Evolutionary conservation across 2,888 invertebrate species (phyloP), one percentile per base, ranked within the genome.

Genomic region (Nipponacmea schrenckii): DNA sequence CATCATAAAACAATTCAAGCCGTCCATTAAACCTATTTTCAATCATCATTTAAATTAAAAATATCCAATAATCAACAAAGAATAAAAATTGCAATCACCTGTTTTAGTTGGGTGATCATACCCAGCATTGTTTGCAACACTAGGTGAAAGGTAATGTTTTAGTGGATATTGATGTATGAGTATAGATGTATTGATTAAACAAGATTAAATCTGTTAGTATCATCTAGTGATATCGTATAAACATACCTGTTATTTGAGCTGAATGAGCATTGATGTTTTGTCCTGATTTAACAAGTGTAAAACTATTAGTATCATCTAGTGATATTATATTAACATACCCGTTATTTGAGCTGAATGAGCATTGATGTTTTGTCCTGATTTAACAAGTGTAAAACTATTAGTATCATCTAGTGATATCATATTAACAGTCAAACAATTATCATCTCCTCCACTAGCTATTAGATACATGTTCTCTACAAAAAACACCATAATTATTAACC

Each of bases 371-470:
- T 69, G 27, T 44, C 46, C 20, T 69, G 66, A 24, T 45, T 70
- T 27, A 67, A 70, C 10, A 68, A 69, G 3, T 65, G 12, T n/a
- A 26, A 39, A n/a, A 14, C 15, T 20, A 10, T 2, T 17, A n/a
- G n/a, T 62, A 14, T 67, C 20, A 39, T 26, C 24, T n/a, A 75
- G 15, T 8, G 50, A 45, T 24, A 74, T 31, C 31, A 39, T 17
- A 44, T 71, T 64, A 62, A 79, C 64, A 15, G 80, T 74, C 44
- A 86, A 48, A 66, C 84, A 88, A 89, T 94, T 94, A 85, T 96
- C 96, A 86, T 96, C 96, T 0, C 96, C 96, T 4, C 95, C 95
- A 8, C 94, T 93, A 0, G 92, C 90, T 67, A 95, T 81, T 62
- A 94, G 81, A 68, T 91, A 86, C 46, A 84, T 83, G 24, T 89